A percentile compares a stretch with the other conserved stretches of the same genome.
Conservation (phyloP, 2,888 invertebrate genomes). For the Trypoxylon attenuatum region DNA sequence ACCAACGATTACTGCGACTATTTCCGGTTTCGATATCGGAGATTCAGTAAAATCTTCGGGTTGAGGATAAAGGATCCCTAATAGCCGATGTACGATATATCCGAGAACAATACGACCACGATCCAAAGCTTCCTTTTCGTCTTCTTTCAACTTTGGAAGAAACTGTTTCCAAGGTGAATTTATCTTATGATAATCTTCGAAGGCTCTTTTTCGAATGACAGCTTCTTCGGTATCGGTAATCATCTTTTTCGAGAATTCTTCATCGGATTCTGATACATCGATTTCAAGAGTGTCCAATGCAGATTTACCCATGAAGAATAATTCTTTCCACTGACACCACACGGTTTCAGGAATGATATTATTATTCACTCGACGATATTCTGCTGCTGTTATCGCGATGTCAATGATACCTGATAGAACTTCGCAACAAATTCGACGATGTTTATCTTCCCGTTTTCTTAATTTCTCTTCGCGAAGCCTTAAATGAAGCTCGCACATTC, state of each 20-base stretch:
- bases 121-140: conserved; percentile 70
- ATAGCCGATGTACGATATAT: conserved; percentile 76
- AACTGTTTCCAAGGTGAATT: conserved; percentile 77
- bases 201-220: conserved; percentile 74
- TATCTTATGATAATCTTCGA: conserved; percentile 77
- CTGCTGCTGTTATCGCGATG: conserved; percentile 76
- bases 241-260: not conserved
- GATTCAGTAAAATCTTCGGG: conserved; percentile 71
- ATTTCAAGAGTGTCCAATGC: conserved; percentile 75
- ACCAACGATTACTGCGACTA: conserved; percentile 75
- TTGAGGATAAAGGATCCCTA: conserved; percentile 76
- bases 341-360: conserved; percentile 75
- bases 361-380: conserved; percentile 74
- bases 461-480: conserved; percentile 76
- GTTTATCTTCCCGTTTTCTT: conserved; percentile 25
- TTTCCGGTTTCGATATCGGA: conserved; percentile 71
- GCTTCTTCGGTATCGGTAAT: conserved; percentile 42
- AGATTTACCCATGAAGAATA: conserved; percentile 77
- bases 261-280: conserved; percentile 65
- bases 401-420: conserved; percentile 77
- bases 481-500: conserved; percentile 75
- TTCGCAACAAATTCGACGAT: conserved; percentile 76
- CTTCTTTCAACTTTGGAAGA: conserved; percentile 71
- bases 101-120: conserved; percentile 76
- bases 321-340: conserved; percentile 77